Evolutionary conservation across 2,888 invertebrate genomes (phyloP).

Genomic region (Brenthis hecate): DNA sequence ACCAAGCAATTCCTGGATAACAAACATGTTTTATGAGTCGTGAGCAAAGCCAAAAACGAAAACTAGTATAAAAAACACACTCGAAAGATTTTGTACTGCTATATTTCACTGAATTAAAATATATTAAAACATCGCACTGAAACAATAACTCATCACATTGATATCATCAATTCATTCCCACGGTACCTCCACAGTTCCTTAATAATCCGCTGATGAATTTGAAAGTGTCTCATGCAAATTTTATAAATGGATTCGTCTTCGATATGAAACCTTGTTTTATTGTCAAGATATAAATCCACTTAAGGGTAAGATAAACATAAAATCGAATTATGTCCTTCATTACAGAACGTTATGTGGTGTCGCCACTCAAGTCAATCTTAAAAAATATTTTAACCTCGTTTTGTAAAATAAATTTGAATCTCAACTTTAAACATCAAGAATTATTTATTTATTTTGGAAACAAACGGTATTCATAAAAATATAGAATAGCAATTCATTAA

Average conservation of each 20-base stretch:
- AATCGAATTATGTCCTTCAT: constrained; percentile 74
- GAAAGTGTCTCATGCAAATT: constrained; percentile 42
- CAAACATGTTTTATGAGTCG: no score
- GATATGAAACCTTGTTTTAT: constrained; percentile 62
- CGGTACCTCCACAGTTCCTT: constrained; percentile 23
- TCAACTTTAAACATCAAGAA: no score
- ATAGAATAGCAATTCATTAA: no score
- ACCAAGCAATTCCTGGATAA: no score
- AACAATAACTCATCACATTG: constrained; percentile 19
- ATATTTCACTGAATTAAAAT: background rate
- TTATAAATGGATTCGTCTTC: constrained; percentile 51
- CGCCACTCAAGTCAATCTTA: constrained; percentile 11
- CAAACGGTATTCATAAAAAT: no score
- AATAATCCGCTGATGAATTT: constrained; percentile 39
- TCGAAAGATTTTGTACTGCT: no score
- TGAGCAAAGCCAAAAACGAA: no score
- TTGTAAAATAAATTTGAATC: no score
- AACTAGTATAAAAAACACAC: no score
- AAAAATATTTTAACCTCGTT: background rate
- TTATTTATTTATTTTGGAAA: no score
- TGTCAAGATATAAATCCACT: constrained; percentile 68
- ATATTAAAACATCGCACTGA: constrained; percentile 5
- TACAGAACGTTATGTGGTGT: constrained; percentile 48
- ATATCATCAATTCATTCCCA: constrained; percentile 32
- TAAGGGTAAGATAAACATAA: constrained; percentile 63